phyloP scores from a whole-genome alignment of 23 tunicate species.

The Aplidium turbinatum region DNA sequence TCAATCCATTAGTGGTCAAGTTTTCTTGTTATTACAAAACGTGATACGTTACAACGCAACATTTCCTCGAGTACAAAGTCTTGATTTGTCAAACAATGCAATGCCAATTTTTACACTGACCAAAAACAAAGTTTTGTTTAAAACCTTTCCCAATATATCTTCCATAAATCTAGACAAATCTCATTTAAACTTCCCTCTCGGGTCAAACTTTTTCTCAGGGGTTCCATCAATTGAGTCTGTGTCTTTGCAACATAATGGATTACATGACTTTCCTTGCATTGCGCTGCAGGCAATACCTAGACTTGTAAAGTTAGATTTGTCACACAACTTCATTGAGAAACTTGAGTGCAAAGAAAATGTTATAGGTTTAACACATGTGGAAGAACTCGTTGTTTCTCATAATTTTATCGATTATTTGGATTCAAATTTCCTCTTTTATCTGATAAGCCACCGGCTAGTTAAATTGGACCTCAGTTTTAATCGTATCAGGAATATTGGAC shows the following conservation, averaged over 20 bases:
- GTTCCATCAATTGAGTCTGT: neutral
- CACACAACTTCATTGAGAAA: slow-evolving; percentile 20
- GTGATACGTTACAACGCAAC: neutral
- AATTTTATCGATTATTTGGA: slow-evolving; percentile 12
- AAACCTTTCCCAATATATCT: slow-evolving; percentile 14
- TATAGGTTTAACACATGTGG: neutral
- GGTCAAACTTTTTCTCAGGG: slow-evolving; percentile 25
- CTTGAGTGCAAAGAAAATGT: neutral
- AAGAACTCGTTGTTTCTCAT: slow-evolving; percentile 5
- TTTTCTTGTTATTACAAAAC: no score
- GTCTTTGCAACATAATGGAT: slow-evolving; percentile 6
- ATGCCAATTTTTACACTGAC: neutral
- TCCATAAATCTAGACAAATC: neutral
- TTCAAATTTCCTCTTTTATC: neutral
- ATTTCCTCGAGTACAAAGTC: neutral
- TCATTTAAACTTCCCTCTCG: neutral
- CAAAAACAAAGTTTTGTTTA: slow-evolving; percentile 10
- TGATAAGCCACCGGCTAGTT: neutral
- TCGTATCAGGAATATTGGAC: slow-evolving; percentile 6
- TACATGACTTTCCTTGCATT: slow-evolving; percentile 17
- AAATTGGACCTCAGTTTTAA: slow-evolving; percentile 12
- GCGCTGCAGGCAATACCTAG: slow-evolving; percentile 3
- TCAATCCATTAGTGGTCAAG: no score
- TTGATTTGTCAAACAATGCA: slow-evolving; percentile 18
- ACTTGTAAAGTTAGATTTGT: slow-evolving; percentile 18